Base-by-base conservation (phyloP, 2,797 vertebrate genomes). In the Lepidocolaptes lacrymiger region DNA sequence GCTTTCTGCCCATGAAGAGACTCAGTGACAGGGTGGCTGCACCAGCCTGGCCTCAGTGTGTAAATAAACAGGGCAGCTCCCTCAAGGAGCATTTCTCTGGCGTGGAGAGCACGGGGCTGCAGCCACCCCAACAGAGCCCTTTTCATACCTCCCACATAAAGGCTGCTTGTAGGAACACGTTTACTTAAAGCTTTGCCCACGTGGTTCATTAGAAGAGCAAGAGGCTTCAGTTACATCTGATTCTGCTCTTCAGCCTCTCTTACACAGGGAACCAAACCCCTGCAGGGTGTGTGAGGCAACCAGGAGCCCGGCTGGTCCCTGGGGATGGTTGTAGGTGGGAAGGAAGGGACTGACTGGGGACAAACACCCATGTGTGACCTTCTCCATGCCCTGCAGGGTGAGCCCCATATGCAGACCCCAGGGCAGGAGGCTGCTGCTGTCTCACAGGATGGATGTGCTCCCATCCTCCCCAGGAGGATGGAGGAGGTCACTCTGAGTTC, bases 31-130 rank as follows among this genome's bases (percentile, higher is more conserved):
- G 6, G 20, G 51, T 3, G 6, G 20, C 51, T 3, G 41, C 52
- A 62, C 54, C 68, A 49, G 72, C 34, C 64, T 30, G 8, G 83
- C 88, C 87, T 44, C 63, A 17, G 14, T 24, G 69, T 63, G 69
- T 88, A 91, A 97, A 97, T 58, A 97, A 96, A 93, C 96, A 96
- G 76, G 77, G 92, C 12, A 32, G 75, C 79, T 89, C 58, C 64
- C 94, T 82, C 83, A 74, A 73, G 74, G 75, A 36, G 34, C 2
- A 1, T 58, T 59, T 68, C 92, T 81, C 58, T 58, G 36, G 30
- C 1, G 4, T 69, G 17, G 34, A 24, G 58, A 80, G 68, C 7
- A 4, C 83, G 27, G 80, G 80, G 73, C 85, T 37, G 49, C 34
- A 74, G 84, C 71, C 36, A 2, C 22, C 22, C 23, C 48, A 96